Conservation (phyloP, 2,888 invertebrate genomes). For the Teleogryllus oceanicus region DNA sequence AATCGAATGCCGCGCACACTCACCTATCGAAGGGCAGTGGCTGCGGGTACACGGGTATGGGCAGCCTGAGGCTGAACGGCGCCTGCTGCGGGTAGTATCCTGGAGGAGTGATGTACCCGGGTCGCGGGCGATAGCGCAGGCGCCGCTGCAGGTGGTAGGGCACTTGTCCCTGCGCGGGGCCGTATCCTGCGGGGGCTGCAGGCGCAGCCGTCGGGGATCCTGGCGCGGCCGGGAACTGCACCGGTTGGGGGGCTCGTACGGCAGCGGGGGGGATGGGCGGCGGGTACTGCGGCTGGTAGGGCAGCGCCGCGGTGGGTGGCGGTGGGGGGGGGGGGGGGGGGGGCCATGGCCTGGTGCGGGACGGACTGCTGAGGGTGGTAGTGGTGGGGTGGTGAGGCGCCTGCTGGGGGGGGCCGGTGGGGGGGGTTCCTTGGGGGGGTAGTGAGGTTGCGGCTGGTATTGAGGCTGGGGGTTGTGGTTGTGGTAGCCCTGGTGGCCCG, state of each 20-base stretch:
- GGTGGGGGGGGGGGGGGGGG: neutral
- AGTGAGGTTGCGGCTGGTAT: constrained; percentile 26
- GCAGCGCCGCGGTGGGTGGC: neutral
- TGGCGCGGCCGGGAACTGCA: neutral
- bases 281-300: constrained; percentile 1
- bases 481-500: neutral
- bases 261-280: constrained; percentile 1
- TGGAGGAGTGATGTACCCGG: neutral
- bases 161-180: constrained; percentile 12
- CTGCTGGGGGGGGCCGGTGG: neutral
- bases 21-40: neutral
- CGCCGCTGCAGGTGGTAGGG: constrained; percentile 28
- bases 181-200: neutral
- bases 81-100: neutral
- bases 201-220: neutral
- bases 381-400: neutral
- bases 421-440: constrained; percentile 22
- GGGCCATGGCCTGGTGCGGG: neutral
- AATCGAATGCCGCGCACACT: neutral
- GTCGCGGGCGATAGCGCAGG: constrained; percentile 27
- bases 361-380: neutral
- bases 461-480: constrained; percentile 24
- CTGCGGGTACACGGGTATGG: constrained; percentile 5
- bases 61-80: constrained; percentile 11
- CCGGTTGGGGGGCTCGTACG: neutral